Evolutionary conservation across 2,113 vertebrate genomes (phyloP).

Genomic region (Gallinago paraguaiae): DNA sequence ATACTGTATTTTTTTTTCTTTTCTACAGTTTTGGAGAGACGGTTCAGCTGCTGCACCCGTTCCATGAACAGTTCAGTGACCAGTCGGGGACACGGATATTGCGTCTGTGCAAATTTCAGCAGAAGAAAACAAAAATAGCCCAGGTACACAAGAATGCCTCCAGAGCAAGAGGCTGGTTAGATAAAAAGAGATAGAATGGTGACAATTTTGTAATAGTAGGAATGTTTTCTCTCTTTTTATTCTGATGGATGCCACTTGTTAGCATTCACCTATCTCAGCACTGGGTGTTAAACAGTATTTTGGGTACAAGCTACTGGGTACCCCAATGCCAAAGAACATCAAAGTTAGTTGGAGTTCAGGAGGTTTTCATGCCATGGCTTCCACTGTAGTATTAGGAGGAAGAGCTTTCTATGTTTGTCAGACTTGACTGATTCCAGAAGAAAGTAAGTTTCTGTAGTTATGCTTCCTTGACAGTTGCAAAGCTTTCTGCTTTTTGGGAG

Average conservation of each 20-base stretch:
- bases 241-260: not conserved
- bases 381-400: not conserved
- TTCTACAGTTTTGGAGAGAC: constrained; percentile 90
- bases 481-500: not conserved
- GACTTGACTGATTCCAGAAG: not conserved
- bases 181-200: not conserved
- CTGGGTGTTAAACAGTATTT: not conserved
- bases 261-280: not conserved
- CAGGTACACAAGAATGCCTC: constrained; percentile 77
- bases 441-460: not conserved
- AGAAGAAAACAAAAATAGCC: constrained; percentile 97
- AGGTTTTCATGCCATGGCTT: not conserved
- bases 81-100: constrained; percentile 89
- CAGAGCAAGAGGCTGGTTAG: not conserved
- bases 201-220: not conserved
- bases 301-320: not conserved
- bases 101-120: constrained; percentile 92
- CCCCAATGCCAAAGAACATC: not conserved
- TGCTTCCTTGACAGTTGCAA: not conserved
- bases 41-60: constrained; percentile 92
- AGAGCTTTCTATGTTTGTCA: not conserved
- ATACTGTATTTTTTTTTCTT: not conserved
- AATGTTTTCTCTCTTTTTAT: not conserved
- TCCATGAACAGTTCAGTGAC: constrained; percentile 93
- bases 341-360: not conserved